Evolutionary conservation across 2,888 invertebrate genomes (phyloP).

Genomic region (Scaptomyza polygonia): DNA sequence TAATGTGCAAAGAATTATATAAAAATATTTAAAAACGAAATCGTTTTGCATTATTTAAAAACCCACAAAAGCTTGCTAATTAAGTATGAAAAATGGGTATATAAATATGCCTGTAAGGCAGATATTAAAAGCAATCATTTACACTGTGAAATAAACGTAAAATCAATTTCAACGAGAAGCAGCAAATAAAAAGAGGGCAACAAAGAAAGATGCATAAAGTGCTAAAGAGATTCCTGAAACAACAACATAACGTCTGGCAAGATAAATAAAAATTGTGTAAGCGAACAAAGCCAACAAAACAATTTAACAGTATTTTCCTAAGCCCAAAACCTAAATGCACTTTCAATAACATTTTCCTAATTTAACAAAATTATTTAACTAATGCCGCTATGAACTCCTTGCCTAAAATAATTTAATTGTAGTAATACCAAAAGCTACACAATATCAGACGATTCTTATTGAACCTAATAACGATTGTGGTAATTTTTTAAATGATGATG

Average conservation of each 20-base stretch:
- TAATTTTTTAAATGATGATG: no score
- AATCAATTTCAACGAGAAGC: conserved; percentile 38
- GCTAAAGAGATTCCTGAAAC: background rate
- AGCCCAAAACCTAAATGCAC: background rate
- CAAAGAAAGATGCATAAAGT: conserved; percentile 13
- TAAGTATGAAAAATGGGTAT: no score
- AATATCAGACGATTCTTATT: background rate
- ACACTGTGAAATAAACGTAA: conserved; percentile 15
- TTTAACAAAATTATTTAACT: background rate
- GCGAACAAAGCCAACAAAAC: conserved; percentile 1
- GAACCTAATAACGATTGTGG: background rate
- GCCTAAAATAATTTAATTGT: background rate
- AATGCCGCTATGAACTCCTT: background rate
- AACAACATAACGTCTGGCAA: background rate
- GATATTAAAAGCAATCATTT: conserved; percentile 40
- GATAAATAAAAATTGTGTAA: conserved; percentile 16
- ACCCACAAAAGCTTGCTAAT: no score
- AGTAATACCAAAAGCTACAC: background rate
- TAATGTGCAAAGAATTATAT: background rate
- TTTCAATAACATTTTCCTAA: no score
- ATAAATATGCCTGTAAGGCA: conserved; percentile 31
- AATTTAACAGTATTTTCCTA: background rate
- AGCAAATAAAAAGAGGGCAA: background rate
- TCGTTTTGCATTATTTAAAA: no score
- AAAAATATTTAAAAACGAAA: background rate